Percentiles rank a stretch among this genome's conserved stretches.
phyloP scores from a whole-genome alignment of 2,797 vertebrate species.

The Hephaestus fuliginosus region DNA sequence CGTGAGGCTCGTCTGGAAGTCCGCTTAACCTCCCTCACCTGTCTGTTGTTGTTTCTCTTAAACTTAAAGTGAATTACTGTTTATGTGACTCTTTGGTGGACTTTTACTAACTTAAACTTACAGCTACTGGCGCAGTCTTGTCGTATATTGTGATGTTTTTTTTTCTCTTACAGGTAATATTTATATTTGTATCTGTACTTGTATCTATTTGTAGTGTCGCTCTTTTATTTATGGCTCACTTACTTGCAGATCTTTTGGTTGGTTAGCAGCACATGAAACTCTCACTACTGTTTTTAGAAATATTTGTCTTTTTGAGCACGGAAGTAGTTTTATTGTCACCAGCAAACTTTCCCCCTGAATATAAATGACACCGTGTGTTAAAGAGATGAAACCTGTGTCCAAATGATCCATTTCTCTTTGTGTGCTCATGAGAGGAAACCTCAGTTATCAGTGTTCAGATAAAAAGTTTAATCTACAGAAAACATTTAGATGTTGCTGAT shows the following conservation, averaged over 20 bases:
- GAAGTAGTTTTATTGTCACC: not conserved
- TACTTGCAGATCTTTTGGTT: constrained; percentile 7
- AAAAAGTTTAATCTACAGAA: not conserved
- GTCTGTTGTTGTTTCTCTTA: not conserved
- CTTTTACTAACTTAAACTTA: not conserved
- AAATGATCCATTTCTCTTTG: not conserved
- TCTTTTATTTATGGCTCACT: not conserved
- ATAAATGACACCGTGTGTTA: not conserved
- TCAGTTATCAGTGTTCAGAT: not conserved
- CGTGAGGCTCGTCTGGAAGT: constrained; percentile 6
- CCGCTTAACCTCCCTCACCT: not conserved
- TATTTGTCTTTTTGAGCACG: not conserved
- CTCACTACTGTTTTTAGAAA: not conserved
- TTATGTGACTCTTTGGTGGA: not conserved
- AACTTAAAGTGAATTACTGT: not conserved
- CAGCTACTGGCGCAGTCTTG: not conserved
- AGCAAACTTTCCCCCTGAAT: not conserved
- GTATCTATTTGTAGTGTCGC: not conserved
- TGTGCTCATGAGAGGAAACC: not conserved
- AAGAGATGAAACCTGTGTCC: not conserved
- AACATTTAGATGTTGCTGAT: not conserved
- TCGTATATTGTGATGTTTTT: not conserved
- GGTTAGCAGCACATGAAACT: not conserved
- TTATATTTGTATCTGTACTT: too few relatives aligned
- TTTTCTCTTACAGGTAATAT: too few relatives aligned